A percentile compares a stretch with the other conserved stretches of the same genome.
phyloP scores from a whole-genome alignment of 2,797 vertebrate genomes.

The Notamacropus eugenii region DNA sequence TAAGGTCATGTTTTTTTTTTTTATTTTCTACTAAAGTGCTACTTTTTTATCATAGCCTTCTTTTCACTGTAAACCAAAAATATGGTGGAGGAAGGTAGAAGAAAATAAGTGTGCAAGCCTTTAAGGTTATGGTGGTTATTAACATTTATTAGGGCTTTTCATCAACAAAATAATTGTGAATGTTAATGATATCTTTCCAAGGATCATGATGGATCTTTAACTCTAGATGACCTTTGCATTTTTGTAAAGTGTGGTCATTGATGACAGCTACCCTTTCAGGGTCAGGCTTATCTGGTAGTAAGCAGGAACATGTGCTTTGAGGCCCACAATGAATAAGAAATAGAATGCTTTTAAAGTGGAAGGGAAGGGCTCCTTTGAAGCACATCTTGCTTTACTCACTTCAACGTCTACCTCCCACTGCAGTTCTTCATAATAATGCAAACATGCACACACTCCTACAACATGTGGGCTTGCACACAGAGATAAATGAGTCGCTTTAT shows the following conservation, averaged over 20 bases:
- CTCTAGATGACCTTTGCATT: constrained; percentile 69
- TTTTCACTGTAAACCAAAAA: constrained; percentile 49
- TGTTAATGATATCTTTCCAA: constrained; percentile 32
- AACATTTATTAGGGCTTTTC: constrained; percentile 66
- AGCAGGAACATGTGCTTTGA: constrained; percentile 64
- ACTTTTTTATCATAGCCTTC: not conserved
- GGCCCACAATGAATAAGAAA: constrained; percentile 61
- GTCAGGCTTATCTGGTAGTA: constrained; percentile 70
- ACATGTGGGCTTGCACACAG: not conserved
- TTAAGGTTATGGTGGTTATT: constrained; percentile 49
- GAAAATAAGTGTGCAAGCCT: constrained; percentile 19
- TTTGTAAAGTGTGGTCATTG: constrained; percentile 67
- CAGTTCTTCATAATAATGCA: constrained; percentile 32
- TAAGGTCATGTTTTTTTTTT: constrained; percentile 51
- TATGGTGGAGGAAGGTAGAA: constrained; percentile 35
- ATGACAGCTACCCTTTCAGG: constrained; percentile 50
- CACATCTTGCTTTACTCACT: constrained; percentile 53
- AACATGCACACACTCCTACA: not conserved
- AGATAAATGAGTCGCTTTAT: not conserved
- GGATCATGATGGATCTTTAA: constrained; percentile 65
- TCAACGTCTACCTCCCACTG: not conserved
- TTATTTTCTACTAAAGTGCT: constrained; percentile 43
- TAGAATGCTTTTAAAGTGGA: constrained; percentile 63
- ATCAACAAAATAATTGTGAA: constrained; percentile 58
- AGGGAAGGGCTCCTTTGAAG: constrained; percentile 57